Percentiles rank a stretch among this genome's conserved stretches.
Evolutionary conservation across 2,797 vertebrate species (phyloP).

Genomic region (Discoglossus pictus): DNA sequence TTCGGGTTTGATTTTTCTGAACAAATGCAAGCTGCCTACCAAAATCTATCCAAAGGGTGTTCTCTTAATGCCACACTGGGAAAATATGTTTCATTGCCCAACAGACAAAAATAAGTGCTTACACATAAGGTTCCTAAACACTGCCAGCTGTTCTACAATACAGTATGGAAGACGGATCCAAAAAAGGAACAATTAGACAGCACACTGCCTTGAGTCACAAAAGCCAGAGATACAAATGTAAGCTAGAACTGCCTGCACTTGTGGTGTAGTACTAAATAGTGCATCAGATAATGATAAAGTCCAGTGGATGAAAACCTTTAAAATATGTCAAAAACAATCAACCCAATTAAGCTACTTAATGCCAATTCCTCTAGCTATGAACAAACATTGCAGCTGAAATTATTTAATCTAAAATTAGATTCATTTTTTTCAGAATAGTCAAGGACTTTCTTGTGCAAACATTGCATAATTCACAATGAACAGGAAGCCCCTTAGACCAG

Average conservation of each 20-base stretch:
- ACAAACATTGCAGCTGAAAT: no score
- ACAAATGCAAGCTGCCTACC: background rate
- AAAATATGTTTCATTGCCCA: constrained; percentile 34
- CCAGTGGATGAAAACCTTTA: no score
- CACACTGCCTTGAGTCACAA: background rate
- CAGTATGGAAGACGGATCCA: constrained; percentile 15
- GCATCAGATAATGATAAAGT: background rate
- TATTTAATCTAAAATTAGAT: no score
- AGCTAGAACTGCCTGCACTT: background rate
- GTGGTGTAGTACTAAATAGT: background rate
- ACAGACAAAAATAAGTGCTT: constrained; percentile 22
- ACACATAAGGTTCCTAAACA: constrained; percentile 36
- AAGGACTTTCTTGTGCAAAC: no score
- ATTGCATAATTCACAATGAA: no score
- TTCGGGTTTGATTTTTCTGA: background rate
- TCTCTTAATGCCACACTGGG: constrained; percentile 7
- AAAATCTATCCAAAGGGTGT: constrained; percentile 7
- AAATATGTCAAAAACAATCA: no score
- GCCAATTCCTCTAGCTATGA: no score
- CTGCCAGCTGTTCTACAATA: constrained; percentile 29
- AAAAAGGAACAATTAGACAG: constrained; percentile 23
- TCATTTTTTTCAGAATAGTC: no score
- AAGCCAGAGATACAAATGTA: background rate
- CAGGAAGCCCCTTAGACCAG: no score
- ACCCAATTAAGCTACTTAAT: no score